Conservation (phyloP, 2,113 vertebrate genomes). For the Siphamia tubifer region DNA sequence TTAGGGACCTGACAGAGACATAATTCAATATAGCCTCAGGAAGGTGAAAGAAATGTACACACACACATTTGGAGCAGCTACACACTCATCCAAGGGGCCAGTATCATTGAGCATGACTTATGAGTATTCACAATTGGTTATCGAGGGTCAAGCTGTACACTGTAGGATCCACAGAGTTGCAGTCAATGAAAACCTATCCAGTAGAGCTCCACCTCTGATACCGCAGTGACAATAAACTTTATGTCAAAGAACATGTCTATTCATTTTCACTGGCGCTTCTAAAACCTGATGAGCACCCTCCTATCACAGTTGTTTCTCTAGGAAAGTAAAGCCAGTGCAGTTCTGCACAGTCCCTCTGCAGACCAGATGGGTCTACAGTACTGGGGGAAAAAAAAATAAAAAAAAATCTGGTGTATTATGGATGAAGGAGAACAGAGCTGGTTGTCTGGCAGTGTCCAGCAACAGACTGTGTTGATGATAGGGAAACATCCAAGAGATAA, state of each 20-base stretch:
- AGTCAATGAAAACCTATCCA: conserved; percentile 50
- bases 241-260: conserved; percentile 55
- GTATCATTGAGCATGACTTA: conserved; percentile 35
- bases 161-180: conserved; percentile 50
- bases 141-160: conserved; percentile 52
- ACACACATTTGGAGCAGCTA: conserved; percentile 16
- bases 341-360: conserved; percentile 19
- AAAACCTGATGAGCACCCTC: conserved; percentile 12
- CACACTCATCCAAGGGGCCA: conserved; percentile 2
- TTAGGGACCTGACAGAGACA: conserved; percentile 77
- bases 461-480: conserved; percentile 49
- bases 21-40: conserved; percentile 75
- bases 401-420: conserved; percentile 46
- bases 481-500: conserved; percentile 37
- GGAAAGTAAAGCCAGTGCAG: conserved; percentile 17
- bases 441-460: conserved; percentile 33
- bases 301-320: conserved; percentile 17
- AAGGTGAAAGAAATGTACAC: conserved; percentile 51
- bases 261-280: conserved; percentile 40
- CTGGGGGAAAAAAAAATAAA: no score
- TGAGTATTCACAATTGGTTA: conserved; percentile 57
- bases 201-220: conserved; percentile 13
- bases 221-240: conserved; percentile 43
- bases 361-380: conserved; percentile 49
- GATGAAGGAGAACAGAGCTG: conserved; percentile 46